A percentile compares a stretch with the other conserved stretches of the same genome.
These are phyloP conservation scores for Bugulina stolonifera DNA, from an alignment of 2,888 invertebrate species.

Conservation along the genomic window DNA sequence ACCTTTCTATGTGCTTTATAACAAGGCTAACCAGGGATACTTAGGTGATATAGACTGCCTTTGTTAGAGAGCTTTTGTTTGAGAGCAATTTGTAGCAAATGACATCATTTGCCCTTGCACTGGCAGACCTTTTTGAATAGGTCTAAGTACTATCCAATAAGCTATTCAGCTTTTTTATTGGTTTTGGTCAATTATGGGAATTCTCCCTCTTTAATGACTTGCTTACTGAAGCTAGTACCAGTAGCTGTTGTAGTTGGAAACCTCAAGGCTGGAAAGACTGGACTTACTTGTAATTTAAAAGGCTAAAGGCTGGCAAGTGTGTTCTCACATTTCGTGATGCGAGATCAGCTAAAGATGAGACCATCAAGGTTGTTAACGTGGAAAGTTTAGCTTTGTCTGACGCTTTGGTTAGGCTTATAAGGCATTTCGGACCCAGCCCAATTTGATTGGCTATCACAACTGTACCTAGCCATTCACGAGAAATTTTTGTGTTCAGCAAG, in stretches of 20 bases:
- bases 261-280: background rate
- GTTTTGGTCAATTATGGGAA: no score
- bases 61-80: no score
- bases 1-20: no score
- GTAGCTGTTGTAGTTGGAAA: background rate
- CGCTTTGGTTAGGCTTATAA: background rate
- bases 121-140: no score
- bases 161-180: no score
- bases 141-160: no score
- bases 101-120: no score
- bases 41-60: no score
- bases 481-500: constrained; percentile 12
- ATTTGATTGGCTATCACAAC: background rate
- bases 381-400: background rate
- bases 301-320: background rate
- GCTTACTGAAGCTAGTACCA: background rate
- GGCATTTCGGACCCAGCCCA: background rate
- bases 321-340: background rate
- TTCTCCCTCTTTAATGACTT: no score
- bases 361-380: background rate
- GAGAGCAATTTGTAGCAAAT: no score
- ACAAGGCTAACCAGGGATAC: no score
- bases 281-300: background rate
- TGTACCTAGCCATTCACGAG: background rate
- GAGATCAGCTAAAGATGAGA: background rate